These are phyloP conservation scores for Ennomos fuscantarius DNA, from an alignment of 2,888 invertebrate species.

Conservation along the genomic window DNA sequence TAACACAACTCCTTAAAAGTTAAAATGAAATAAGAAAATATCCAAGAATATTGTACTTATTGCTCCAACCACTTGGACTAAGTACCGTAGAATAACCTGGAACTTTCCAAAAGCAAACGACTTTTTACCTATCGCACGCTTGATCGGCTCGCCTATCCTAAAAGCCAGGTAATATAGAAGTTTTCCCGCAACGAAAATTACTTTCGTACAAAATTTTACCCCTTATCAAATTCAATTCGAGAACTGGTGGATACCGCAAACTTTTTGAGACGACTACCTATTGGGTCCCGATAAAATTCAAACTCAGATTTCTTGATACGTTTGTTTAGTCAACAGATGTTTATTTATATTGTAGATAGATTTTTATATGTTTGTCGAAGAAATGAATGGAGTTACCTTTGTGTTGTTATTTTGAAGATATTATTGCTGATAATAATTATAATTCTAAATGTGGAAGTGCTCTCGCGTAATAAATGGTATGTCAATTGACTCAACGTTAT, in stretches of 20 bases:
- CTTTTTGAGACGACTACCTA: conserved; percentile 53
- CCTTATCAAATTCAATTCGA: conserved; percentile 64
- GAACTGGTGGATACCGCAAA: conserved; percentile 55
- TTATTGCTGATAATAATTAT: too few relatives aligned
- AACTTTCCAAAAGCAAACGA: conserved; percentile 40
- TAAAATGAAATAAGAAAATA: conserved; percentile 3
- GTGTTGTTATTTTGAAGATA: neutral
- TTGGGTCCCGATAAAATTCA: conserved; percentile 47
- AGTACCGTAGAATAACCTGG: conserved; percentile 28
- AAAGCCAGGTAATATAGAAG: conserved; percentile 57
- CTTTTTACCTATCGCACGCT: conserved; percentile 50
- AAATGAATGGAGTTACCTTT: conserved; percentile 1
- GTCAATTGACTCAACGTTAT: too few relatives aligned
- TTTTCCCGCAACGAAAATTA: conserved; percentile 54
- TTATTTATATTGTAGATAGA: conserved; percentile 20
- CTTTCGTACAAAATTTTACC: conserved; percentile 59
- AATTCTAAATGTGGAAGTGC: too few relatives aligned
- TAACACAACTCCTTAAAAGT: too few relatives aligned
- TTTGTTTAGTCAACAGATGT: conserved; percentile 29
- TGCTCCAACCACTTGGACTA: conserved; percentile 26
- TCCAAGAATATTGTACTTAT: conserved; percentile 16
- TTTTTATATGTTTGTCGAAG: conserved; percentile 9
- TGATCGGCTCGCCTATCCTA: conserved; percentile 51
- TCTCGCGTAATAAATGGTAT: too few relatives aligned
- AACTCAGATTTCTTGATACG: conserved; percentile 35